Evolutionary conservation across 2,797 vertebrate species (phyloP), one percentile per base, ranked within the genome.

Genomic region (Danio jaintianensis): DNA sequence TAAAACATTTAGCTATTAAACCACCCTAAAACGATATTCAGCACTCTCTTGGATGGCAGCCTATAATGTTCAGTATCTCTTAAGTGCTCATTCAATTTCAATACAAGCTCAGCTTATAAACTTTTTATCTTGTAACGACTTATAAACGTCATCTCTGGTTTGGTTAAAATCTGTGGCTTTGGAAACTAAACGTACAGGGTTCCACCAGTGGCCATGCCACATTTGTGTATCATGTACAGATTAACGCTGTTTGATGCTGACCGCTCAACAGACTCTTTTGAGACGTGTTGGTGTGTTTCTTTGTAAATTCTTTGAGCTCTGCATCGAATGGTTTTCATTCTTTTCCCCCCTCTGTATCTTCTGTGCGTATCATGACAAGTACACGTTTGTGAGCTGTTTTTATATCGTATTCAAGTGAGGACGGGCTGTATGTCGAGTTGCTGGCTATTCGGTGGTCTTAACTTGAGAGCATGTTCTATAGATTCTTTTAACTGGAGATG

Each of bases 261-360:
- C 18, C 22, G 61, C 74, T 76, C 15, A 50, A 75, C 15, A 80
- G 53, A 82, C 73, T 78, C 18, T 78, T 82, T 68, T 69, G 63
- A 78, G 75, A 81, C 81, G 48, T 71, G 67, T 85, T 70, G 53
- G 62, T 85, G 84, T 76, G 80, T 69, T n/a, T 86, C 52, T 84
- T 84, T 84, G 68, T 85, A 72, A 68, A 74, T 86, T 84, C 56
- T 42, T 56, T 79, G 82, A 43, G 47, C 50, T 71, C 58, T 75
- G 63, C 76, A 76, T 72, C 69, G 78, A 78, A 71, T 40, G 75
- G 45, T 73, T 69, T 63, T 61, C 47, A 67, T 79, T 84, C 36
- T 79, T 82, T 81, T 47, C 29, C 29, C 12, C 45, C 45, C 79
- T 86, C 68, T 77, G 48, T 85, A 72, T 52, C 71, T 67, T 84